Conservation (phyloP, 2,888 invertebrate genomes). For the Eucriotettix oculatus region DNA sequence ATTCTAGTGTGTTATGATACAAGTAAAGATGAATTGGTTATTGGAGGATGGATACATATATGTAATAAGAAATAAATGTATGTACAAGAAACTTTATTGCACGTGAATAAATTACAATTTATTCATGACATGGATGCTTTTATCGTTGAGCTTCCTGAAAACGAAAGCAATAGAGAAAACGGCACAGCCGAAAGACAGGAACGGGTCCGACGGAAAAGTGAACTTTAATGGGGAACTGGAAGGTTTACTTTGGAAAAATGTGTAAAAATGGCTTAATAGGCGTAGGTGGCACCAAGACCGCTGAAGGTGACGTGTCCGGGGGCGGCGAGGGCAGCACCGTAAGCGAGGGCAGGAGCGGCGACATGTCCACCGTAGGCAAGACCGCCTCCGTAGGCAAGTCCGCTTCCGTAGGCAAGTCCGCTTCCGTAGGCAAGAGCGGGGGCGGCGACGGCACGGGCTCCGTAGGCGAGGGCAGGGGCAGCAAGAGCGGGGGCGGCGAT, state of each 20-base stretch:
- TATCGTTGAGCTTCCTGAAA: background rate
- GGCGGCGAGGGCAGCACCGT: conserved; percentile 2
- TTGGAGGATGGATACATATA: no score
- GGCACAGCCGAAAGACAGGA: background rate
- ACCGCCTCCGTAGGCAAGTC: background rate
- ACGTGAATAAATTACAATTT: background rate
- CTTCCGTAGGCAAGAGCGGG: background rate
- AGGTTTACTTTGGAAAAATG: background rate
- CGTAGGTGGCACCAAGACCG: background rate
- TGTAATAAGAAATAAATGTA: background rate
- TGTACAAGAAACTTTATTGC: background rate
- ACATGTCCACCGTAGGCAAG: background rate
- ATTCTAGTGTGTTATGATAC: no score
- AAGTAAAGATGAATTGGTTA: no score
- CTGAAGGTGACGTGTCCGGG: background rate
- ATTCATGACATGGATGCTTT: background rate
- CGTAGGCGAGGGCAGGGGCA: background rate
- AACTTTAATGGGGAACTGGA: background rate
- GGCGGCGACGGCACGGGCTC: background rate
- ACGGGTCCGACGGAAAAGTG: background rate
- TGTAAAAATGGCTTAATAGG: background rate
- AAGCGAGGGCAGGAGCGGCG: background rate
- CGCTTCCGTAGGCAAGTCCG: background rate
- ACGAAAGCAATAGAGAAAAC: background rate
- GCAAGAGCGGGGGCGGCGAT: background rate